Percentiles rank a stretch among this genome's conserved stretches.
Evolutionary conservation across 2,797 vertebrate genomes (phyloP).

Genomic region (Gambelia wislizenii): DNA sequence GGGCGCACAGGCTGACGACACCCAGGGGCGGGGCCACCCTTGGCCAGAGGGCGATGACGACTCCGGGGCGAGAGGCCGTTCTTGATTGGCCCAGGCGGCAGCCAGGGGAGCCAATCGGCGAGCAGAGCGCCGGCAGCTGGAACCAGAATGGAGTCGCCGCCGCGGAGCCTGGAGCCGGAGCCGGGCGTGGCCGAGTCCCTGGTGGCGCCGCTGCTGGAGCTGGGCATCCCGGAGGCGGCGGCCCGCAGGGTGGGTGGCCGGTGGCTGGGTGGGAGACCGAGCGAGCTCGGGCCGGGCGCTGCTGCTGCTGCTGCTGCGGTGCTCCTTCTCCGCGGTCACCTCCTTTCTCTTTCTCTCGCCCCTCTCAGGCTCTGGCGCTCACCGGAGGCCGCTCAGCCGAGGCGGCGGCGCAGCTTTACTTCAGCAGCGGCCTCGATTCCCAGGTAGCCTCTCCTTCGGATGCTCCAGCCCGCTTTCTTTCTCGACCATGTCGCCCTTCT

Average conservation of each 20-base stretch:
- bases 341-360: not conserved
- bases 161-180: not conserved
- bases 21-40: too few species aligned
- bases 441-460: constrained; percentile 55
- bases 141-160: constrained; percentile 35
- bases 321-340: too few species aligned
- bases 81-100: too few species aligned
- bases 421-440: constrained; percentile 86
- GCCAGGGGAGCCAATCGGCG: not conserved
- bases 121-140: constrained; percentile 1
- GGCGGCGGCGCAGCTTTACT: constrained; percentile 89
- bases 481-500: too few species aligned
- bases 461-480: not conserved
- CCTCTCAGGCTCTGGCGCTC: constrained; percentile 83
- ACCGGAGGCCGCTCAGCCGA: constrained; percentile 87
- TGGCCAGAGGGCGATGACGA: not conserved
- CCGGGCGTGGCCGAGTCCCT: constrained; percentile 22
- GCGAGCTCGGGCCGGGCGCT: too few species aligned
- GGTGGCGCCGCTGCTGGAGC: constrained; percentile 9
- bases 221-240: constrained; percentile 34
- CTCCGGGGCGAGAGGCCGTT: too few species aligned
- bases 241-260: constrained; percentile 25
- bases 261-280: accelerated
- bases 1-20: too few species aligned
- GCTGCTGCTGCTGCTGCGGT: too few species aligned